phyloP scores from a whole-genome alignment of 2,797 vertebrate species.

The Yasuhikotakia modesta region DNA sequence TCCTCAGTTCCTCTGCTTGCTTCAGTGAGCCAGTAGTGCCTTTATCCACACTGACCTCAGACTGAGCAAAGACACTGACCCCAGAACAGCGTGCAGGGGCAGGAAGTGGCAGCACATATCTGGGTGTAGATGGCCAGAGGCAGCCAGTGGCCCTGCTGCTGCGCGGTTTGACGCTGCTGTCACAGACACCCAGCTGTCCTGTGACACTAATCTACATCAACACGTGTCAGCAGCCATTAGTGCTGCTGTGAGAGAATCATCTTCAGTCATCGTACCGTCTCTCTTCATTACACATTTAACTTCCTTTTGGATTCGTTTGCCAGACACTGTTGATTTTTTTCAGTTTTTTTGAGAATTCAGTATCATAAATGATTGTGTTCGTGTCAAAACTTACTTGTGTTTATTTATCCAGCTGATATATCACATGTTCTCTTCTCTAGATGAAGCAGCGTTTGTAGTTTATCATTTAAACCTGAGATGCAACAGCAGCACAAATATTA shows the following conservation, averaged over 20 bases:
- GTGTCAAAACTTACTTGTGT: too few species aligned
- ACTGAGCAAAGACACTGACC: not conserved
- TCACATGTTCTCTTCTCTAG: too few species aligned
- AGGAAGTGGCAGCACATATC: constrained; percentile 34
- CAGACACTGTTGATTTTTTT: constrained; percentile 7
- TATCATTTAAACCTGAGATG: too few species aligned
- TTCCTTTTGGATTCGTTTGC: not conserved
- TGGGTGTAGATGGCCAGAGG: constrained; percentile 17
- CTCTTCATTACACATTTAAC: constrained; percentile 2
- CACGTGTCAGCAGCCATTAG: constrained; percentile 43
- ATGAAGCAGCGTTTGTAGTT: too few species aligned
- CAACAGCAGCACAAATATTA: too few species aligned
- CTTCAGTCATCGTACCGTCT: not conserved
- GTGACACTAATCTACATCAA: constrained; percentile 48
- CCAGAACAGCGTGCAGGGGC: constrained; percentile 39
- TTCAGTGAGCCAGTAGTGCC: constrained; percentile 17
- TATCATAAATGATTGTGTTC: too few species aligned
- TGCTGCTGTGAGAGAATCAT: constrained; percentile 36
- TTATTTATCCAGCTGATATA: too few species aligned
- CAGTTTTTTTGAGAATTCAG: not conserved
- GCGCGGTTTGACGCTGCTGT: constrained; percentile 28
- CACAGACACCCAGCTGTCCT: constrained; percentile 37
- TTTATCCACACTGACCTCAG: constrained; percentile 12
- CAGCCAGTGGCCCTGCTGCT: constrained; percentile 20
- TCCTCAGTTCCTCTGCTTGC: not conserved